Evolutionary conservation across 2,888 invertebrate genomes (phyloP).

Genomic region (Minunthozetes semirufus): DNA sequence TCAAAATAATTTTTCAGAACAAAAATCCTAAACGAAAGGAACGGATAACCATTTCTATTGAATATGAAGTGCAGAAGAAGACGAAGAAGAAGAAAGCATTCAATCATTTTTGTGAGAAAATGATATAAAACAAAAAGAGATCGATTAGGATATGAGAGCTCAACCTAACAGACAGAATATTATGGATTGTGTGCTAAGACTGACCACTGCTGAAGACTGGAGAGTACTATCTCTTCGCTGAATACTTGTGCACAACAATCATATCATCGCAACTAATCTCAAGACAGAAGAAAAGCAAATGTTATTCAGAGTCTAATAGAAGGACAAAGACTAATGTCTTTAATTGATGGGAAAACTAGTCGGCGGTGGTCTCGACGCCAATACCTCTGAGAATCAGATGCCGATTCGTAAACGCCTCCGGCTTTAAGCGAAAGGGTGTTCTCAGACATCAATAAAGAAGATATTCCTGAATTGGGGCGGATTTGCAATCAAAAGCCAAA

Average conservation of each 20-base stretch:
- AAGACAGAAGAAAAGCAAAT: neutral
- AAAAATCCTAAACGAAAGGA: neutral
- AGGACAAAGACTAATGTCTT: neutral
- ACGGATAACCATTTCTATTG: neutral
- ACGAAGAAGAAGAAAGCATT: too few species aligned
- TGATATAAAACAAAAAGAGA: too few species aligned
- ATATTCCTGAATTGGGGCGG: slow-evolving; percentile 10
- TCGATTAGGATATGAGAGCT: too few species aligned
- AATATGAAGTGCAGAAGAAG: neutral
- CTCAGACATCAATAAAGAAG: neutral
- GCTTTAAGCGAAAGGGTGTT: slow-evolving; percentile 17
- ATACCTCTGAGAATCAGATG: neutral
- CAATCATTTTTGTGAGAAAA: too few species aligned
- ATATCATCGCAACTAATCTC: neutral
- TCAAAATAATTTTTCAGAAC: slow-evolving; percentile 5
- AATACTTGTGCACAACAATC: neutral
- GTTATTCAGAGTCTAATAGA: neutral
- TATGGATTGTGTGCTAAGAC: too few species aligned
- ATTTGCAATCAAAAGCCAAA: slow-evolving; percentile 2
- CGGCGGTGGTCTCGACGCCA: neutral
- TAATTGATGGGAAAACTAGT: neutral
- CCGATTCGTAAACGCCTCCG: neutral
- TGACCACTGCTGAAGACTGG: too few species aligned
- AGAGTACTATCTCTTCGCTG: too few species aligned
- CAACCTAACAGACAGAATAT: too few species aligned